phyloP scores from a whole-genome alignment of 2,888 invertebrate genomes.

The Heliconius cydno region DNA sequence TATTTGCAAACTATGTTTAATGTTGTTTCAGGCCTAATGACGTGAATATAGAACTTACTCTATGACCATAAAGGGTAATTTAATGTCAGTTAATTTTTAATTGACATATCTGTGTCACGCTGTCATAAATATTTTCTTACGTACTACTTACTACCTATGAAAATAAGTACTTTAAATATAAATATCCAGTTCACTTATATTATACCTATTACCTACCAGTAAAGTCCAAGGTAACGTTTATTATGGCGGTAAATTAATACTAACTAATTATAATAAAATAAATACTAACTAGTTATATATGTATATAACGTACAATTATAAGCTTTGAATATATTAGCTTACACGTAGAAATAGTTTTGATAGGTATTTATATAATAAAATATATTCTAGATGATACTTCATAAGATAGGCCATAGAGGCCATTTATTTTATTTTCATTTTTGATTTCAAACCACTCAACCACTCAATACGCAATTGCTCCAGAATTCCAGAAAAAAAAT shows the following conservation, averaged over 20 bases:
- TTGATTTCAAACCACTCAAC: no score
- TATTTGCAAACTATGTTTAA: no score
- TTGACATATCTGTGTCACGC: no score
- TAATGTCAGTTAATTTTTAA: no score
- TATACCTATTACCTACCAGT: background rate
- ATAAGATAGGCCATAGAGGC: background rate
- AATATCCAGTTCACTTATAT: background rate
- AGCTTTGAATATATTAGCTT: background rate
- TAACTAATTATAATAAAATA: background rate
- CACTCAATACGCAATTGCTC: no score
- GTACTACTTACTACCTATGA: no score
- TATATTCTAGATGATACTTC: background rate
- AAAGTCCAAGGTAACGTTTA: constrained; percentile 3
- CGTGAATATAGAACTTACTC: no score
- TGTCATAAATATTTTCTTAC: no score
- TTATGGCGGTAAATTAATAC: background rate
- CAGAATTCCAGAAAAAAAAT: no score
- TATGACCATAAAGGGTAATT: no score
- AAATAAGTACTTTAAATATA: background rate
- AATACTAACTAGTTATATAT: background rate
- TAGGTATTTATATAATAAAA: background rate
- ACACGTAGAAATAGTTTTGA: background rate
- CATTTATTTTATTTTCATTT: no score
- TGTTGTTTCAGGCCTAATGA: no score
- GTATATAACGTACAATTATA: constrained; percentile 1